These are phyloP conservation scores for Stichodactyla helianthus DNA, from an alignment of 64 coral and sea anemone species.

Conservation along the genomic window DNA sequence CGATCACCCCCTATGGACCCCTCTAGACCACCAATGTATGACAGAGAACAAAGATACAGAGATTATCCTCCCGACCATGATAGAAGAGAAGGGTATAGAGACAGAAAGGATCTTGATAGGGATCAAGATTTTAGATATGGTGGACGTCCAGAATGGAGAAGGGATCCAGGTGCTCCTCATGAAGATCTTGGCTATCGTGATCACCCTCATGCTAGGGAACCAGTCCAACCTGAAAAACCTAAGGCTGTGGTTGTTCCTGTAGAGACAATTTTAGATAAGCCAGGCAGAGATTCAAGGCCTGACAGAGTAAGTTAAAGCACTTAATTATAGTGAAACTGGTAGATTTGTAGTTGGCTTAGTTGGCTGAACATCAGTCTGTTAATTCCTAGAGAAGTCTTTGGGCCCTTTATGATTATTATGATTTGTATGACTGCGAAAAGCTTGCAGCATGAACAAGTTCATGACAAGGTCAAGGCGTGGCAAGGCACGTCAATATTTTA, in stretches of 20 bases:
- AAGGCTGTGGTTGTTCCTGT: conserved; percentile 83
- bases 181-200: conserved; percentile 23
- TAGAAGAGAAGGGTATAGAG: background rate
- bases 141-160: conserved; percentile 39
- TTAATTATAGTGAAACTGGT: background rate
- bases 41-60: background rate
- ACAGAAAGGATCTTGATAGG: background rate
- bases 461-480: no score
- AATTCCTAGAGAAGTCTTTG: no score
- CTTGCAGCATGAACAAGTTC: no score
- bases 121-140: background rate
- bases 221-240: conserved; percentile 30
- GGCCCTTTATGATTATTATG: no score
- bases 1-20: background rate
- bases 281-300: conserved; percentile 82
- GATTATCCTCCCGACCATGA: conserved; percentile 6
- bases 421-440: no score
- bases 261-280: conserved; percentile 67
- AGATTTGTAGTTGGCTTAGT: no score
- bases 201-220: conserved; percentile 36
- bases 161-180: background rate
- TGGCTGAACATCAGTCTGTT: no score
- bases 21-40: background rate
- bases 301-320: conserved; percentile 67
- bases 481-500: no score